These are phyloP conservation scores for Bombus picipes DNA, from an alignment of 1,140 invertebrate genomes.

Conservation along the genomic window DNA sequence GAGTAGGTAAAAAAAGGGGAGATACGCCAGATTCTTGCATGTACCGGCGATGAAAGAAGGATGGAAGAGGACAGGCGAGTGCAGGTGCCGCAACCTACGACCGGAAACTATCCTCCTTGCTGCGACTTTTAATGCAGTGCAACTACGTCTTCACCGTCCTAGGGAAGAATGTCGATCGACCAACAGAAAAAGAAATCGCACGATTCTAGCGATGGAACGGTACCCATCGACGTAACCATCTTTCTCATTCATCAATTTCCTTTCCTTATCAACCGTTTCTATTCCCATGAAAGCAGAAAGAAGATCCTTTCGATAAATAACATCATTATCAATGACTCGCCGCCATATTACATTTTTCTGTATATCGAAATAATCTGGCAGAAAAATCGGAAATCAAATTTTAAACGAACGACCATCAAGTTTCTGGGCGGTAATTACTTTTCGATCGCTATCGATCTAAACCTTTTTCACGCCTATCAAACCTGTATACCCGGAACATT, in stretches of 20 bases:
- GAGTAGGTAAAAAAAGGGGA: conserved; percentile 28
- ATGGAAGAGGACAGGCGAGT: conserved; percentile 20
- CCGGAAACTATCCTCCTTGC: conserved; percentile 32
- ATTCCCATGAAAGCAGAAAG: neutral
- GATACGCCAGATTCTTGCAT: conserved; percentile 25
- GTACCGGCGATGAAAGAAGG: conserved; percentile 9
- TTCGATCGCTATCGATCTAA: no score
- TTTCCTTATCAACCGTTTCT: neutral
- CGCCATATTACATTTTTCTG: no score
- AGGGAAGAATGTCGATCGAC: neutral
- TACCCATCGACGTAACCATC: neutral
- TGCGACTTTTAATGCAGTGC: neutral
- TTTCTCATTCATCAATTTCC: neutral
- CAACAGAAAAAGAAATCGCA: neutral
- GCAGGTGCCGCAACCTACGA: conserved; percentile 40
- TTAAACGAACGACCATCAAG: no score
- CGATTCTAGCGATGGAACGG: neutral
- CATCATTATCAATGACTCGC: no score
- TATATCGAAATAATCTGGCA: no score
- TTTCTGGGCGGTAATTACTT: no score
- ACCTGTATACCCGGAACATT: neutral
- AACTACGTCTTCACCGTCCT: neutral
- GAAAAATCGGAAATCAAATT: no score
- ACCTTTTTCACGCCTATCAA: neutral
- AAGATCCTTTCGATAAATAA: neutral